A percentile compares a stretch with the other conserved stretches of the same genome.
These are phyloP conservation scores for Perccottus glenii DNA, from an alignment of 2,113 vertebrate genomes.

Conservation along the genomic window DNA sequence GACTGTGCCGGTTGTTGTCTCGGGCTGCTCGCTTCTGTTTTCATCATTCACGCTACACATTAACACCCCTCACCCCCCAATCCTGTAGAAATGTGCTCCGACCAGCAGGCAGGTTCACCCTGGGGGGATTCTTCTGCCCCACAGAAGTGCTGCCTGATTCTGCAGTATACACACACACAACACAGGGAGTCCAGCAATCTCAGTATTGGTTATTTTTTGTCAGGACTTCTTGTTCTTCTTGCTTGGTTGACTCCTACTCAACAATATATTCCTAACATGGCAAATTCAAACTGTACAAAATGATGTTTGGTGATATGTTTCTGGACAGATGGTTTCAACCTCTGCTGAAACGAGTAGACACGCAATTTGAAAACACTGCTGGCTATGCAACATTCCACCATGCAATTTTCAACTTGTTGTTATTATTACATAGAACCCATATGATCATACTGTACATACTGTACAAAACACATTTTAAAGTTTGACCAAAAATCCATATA, in stretches of 20 bases:
- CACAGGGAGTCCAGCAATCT: constrained; percentile 10
- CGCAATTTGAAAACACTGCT: no score
- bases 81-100: constrained; percentile 27
- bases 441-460: no score
- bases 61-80: background rate
- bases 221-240: constrained; percentile 5
- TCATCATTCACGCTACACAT: background rate
- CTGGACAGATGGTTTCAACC: background rate
- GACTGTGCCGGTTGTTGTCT: constrained; percentile 23
- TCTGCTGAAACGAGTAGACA: no score
- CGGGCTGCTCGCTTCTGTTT: constrained; percentile 8
- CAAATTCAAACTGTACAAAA: no score
- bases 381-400: no score
- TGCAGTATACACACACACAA: constrained; percentile 34
- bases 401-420: no score
- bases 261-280: background rate
- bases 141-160: constrained; percentile 23
- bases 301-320: no score
- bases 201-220: constrained; percentile 2
- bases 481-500: no score
- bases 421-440: no score
- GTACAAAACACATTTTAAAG: no score
- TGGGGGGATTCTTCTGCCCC: constrained; percentile 26
- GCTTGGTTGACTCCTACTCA: background rate
- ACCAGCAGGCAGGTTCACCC: constrained; percentile 49